These are phyloP conservation scores for Neoarius graeffei DNA, from an alignment of 2,113 vertebrate species.

Conservation along the genomic window DNA sequence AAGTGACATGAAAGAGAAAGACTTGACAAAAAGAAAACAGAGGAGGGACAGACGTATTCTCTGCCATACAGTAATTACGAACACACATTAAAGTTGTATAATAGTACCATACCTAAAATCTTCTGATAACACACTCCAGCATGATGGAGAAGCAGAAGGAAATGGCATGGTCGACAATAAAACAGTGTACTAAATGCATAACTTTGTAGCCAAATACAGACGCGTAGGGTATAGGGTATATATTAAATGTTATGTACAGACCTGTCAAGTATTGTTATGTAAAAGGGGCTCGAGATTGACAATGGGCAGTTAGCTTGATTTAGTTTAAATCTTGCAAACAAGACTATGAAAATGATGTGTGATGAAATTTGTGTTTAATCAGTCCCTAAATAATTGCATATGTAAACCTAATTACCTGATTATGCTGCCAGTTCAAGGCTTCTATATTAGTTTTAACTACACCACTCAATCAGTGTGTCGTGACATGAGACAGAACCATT, in stretches of 20 bases:
- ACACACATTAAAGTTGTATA: background rate
- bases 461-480: conserved; percentile 21
- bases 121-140: conserved; percentile 10
- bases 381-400: background rate
- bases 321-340: background rate
- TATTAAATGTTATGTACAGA: background rate
- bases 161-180: conserved; percentile 16
- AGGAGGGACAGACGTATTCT: background rate
- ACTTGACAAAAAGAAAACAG: conserved; percentile 4
- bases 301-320: background rate
- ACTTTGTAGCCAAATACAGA: background rate
- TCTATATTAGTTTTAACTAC: conserved; percentile 2
- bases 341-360: background rate
- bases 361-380: conserved; percentile 3
- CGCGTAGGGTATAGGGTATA: background rate
- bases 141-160: background rate
- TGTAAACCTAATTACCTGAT: background rate
- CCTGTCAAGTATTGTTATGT: background rate
- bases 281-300: background rate
- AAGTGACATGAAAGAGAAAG: conserved; percentile 1
- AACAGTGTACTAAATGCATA: background rate
- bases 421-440: background rate
- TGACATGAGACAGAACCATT: conserved; percentile 19
- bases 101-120: background rate
- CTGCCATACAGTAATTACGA: conserved; percentile 18